These are phyloP conservation scores for Tragelaphus imberbis DNA, from an alignment of 2,113 vertebrate genomes.

Conservation along the genomic window DNA sequence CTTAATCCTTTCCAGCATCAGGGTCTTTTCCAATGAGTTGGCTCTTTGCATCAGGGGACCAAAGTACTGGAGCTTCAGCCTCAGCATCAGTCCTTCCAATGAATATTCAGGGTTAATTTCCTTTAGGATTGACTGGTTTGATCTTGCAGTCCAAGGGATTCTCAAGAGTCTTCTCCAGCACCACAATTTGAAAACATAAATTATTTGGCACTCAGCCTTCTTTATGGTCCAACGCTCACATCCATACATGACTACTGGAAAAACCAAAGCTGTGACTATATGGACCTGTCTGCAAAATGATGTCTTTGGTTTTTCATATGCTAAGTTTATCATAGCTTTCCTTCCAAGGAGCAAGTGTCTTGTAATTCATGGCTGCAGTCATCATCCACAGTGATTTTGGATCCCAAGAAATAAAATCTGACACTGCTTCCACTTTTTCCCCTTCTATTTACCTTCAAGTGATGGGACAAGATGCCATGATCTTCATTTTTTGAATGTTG, in stretches of 20 bases:
- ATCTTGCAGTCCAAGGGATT: not conserved
- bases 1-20: not conserved
- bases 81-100: not conserved
- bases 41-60: not conserved
- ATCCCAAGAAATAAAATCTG: not conserved
- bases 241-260: not conserved
- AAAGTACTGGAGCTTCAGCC: not conserved
- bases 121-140: not conserved
- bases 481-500: not conserved
- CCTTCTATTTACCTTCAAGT: not conserved
- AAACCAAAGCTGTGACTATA: not conserved
- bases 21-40: not conserved
- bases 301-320: not conserved
- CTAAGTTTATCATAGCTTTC: not conserved
- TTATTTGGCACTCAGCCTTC: not conserved
- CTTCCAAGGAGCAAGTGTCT: not conserved
- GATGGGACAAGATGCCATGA: not conserved
- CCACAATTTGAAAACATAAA: not conserved
- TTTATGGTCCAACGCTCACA: not conserved
- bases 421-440: not conserved
- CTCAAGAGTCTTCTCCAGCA: not conserved
- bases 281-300: fast-evolving
- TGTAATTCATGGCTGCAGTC: not conserved
- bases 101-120: not conserved
- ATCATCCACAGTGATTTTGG: not conserved